Evolutionary conservation across 2,113 vertebrate species (phyloP).

Genomic region (Atlantisia rogersi): DNA sequence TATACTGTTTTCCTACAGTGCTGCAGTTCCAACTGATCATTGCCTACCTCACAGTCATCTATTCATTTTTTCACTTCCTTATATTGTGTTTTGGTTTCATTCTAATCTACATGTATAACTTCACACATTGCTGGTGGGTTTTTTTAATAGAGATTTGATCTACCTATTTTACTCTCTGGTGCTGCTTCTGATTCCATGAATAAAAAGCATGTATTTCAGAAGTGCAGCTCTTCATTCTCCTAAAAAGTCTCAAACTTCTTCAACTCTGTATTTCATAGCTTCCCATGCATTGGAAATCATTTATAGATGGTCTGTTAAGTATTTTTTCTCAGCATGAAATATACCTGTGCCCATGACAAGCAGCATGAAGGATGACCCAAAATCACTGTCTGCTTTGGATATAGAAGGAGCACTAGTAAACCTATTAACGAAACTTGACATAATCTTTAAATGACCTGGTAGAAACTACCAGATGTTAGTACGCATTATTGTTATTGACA

Average conservation of each 20-base stretch:
- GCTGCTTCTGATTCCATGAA: not conserved
- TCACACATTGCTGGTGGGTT: not conserved
- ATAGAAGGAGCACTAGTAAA: not conserved
- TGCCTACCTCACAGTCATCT: not conserved
- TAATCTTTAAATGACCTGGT: slow-evolving; percentile 21
- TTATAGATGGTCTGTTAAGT: not conserved
- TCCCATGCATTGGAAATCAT: not conserved
- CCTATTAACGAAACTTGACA: slow-evolving; percentile 29
- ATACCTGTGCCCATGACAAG: not conserved
- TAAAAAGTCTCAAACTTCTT: slow-evolving; percentile 13
- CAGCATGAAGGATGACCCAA: not conserved
- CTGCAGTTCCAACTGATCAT: not conserved
- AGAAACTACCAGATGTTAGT: not conserved
- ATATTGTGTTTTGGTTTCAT: slow-evolving; percentile 15
- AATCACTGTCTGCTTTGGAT: not conserved
- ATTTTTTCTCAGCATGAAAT: slow-evolving; percentile 18
- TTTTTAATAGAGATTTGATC: not conserved
- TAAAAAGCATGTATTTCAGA: slow-evolving; percentile 4
- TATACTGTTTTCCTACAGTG: not conserved
- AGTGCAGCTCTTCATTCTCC: not conserved
- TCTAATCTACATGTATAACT: not conserved
- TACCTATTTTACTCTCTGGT: not conserved
- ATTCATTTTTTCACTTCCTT: slow-evolving; percentile 4
- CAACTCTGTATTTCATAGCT: not conserved
- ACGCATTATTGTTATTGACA: slow-evolving; percentile 9